A percentile compares a stretch with the other conserved stretches of the same genome.
Evolutionary conservation across 2,113 vertebrate genomes (phyloP).

Genomic region (Cyprinus carpio): DNA sequence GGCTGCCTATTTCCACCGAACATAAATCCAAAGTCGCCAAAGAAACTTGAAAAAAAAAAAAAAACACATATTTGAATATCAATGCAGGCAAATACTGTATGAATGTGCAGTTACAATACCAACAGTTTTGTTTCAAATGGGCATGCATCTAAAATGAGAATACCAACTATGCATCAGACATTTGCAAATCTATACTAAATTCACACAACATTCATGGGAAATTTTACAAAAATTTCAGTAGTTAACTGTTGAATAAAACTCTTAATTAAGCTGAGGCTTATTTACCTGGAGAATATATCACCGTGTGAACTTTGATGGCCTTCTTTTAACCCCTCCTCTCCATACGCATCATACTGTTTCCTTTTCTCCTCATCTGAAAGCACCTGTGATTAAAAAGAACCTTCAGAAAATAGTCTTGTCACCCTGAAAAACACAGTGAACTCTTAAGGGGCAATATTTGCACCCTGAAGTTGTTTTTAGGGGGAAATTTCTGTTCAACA

Average conservation of each 20-base stretch:
- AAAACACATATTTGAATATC: not conserved
- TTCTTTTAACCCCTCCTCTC: slow-evolving; percentile 96
- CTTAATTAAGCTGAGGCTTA: not conserved
- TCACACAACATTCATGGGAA: not conserved
- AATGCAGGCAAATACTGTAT: no score
- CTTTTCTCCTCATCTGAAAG: slow-evolving; percentile 96
- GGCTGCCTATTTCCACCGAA: slow-evolving; percentile 94
- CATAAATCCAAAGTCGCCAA: slow-evolving; percentile 99
- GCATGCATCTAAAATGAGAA: not conserved
- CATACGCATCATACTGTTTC: slow-evolving; percentile 93
- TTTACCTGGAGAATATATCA: slow-evolving; percentile 98
- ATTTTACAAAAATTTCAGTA: not conserved
- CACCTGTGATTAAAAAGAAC: slow-evolving; percentile 75
- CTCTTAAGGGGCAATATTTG: not conserved
- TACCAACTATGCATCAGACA: not conserved
- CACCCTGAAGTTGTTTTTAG: not conserved
- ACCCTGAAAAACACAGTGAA: not conserved
- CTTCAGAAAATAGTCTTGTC: not conserved
- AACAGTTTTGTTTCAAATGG: not conserved
- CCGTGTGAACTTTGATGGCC: slow-evolving; percentile 95
- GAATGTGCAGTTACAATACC: not conserved
- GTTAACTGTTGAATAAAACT: not conserved
- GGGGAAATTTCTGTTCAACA: not conserved
- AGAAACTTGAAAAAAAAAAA: slow-evolving; percentile 80
- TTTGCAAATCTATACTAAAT: not conserved